Evolutionary conservation across 1,140 invertebrate species (phyloP), one percentile per base, ranked within the genome.

Genomic region (Tetramorium simillimum): DNA sequence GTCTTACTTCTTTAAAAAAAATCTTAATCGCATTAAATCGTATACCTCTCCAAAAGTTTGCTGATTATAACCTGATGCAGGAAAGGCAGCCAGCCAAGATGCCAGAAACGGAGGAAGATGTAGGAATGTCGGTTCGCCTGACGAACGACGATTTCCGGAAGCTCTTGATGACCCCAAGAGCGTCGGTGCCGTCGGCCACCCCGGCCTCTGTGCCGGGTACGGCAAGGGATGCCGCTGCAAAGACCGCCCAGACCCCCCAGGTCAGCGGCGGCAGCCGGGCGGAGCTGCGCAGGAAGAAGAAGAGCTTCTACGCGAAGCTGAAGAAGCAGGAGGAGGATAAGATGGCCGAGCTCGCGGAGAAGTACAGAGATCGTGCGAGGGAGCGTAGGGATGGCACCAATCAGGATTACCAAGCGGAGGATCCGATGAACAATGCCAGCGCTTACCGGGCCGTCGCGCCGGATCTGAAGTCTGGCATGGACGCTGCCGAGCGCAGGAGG

Each of bases 141-240:
- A 99, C 99, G 10, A 99, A 99, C 96, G 99, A 99, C 93, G 99
- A 99, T 95, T 99, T 99, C 92, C 96, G 99, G 40, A 99, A 99
- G 93, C 95, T 99, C 16, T 95, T 99, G 81, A 99, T 99, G 98
- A 99, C 99, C 0, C 99, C 99, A 0, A 96, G 98, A 70, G 95
- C 97, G 12, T 97, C 97, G 0, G 96, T 96, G 6, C 96, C 97
- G 24, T 94, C 96, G 62, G 92, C 96, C 3, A 95, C 96, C 0
- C 94, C 94, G 28, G 86, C 93, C 67, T 92, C 95, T 46, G 62
- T 95, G 67, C 77, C 95, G 80, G 92, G 96, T 18, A 96, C 97
- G 28, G 94, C 96, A 77, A 92, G 96, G 78, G 96, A 97, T 95
- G 96, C 96, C 60, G 95, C 96, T 95, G 96, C 96, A 43, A 96